Percentiles rank a stretch among this genome's conserved stretches.
phyloP scores from a whole-genome alignment of 2,113 vertebrate genomes.

The Cyphomyrus plagiostoma region DNA sequence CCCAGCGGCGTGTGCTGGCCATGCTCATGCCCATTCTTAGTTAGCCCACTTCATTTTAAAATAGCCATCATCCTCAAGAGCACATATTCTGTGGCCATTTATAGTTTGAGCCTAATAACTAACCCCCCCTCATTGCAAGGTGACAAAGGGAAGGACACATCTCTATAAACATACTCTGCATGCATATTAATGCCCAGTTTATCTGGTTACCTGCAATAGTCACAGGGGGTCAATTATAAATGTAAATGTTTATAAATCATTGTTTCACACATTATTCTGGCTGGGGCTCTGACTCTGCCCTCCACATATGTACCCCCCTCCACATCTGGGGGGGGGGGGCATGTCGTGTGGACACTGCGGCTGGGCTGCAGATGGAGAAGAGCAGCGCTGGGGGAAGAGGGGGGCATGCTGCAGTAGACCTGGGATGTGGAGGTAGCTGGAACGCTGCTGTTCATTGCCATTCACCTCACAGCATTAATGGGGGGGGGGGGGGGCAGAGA shows the following conservation, averaged over 20 bases:
- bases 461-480: not conserved
- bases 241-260: not conserved
- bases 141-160: not conserved
- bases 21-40: not conserved
- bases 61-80: not conserved
- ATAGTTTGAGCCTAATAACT: not conserved
- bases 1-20: not conserved
- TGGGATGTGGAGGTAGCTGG: not conserved
- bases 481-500: not conserved
- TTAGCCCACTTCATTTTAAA: not conserved
- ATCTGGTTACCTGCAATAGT: not conserved
- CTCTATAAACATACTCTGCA: not conserved
- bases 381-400: not conserved
- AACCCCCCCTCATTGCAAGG: not conserved
- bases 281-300: not conserved
- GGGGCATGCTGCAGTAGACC: not conserved
- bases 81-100: not conserved
- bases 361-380: not conserved
- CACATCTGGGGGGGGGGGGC: not conserved
- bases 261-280: not conserved
- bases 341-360: not conserved
- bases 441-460: not conserved
- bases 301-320: not conserved
- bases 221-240: not conserved
- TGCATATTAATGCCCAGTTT: not conserved